Evolutionary conservation across 2,888 invertebrate species (phyloP).

Genomic region (Amphipyra tragopoginis): DNA sequence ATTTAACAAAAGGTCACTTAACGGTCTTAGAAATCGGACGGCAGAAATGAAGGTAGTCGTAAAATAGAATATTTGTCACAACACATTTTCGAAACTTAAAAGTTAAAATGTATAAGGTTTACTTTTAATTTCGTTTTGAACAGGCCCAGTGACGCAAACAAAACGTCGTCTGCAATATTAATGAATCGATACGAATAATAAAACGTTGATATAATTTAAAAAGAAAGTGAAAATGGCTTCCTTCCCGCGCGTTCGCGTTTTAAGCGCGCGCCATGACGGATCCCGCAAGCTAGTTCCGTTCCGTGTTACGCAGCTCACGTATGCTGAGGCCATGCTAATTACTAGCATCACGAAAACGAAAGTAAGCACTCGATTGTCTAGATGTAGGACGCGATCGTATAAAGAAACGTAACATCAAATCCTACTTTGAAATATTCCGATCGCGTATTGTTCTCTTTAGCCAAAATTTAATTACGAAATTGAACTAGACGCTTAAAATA

Average conservation of each 20-base stretch:
- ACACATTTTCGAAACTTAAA: constrained; percentile 54
- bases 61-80: constrained; percentile 43
- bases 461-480: too few species aligned
- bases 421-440: constrained; percentile 61
- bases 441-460: constrained; percentile 52
- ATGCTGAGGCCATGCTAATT: constrained; percentile 87
- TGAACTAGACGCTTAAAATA: constrained; percentile 53
- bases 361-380: constrained; percentile 76
- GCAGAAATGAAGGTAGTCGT: constrained; percentile 40
- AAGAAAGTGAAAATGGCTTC: constrained; percentile 86
- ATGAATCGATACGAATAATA: constrained; percentile 75
- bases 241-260: constrained; percentile 63
- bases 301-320: constrained; percentile 82
- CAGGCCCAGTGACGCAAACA: constrained; percentile 68
- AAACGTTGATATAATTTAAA: constrained; percentile 79
- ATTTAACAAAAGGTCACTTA: too few species aligned
- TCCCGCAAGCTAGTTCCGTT: constrained; percentile 80
- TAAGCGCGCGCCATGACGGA: constrained; percentile 62
- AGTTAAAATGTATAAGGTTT: constrained; percentile 32
- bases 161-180: constrained; percentile 70
- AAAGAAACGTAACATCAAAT: constrained; percentile 74
- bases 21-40: too few species aligned
- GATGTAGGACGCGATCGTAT: constrained; percentile 76
- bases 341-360: constrained; percentile 87
- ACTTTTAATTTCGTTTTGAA: constrained; percentile 61